Percentiles rank a stretch among this genome's conserved stretches.
Conservation (phyloP, 2,113 vertebrate species). For the Ranitomeya imitator region DNA sequence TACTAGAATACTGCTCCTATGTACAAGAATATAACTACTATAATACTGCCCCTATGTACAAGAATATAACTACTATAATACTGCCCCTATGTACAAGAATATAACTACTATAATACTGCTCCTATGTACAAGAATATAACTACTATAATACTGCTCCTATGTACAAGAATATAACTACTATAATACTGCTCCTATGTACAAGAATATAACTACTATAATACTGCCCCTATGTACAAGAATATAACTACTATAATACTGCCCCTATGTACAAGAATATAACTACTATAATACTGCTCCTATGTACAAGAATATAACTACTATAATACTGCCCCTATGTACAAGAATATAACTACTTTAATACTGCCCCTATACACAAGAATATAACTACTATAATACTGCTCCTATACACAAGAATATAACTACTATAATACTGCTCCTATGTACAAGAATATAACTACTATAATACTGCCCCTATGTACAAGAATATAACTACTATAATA, state of each 20-base stretch:
- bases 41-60: not conserved
- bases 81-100: not conserved
- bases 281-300: too few relatives aligned
- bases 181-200: too few relatives aligned
- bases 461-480: too few relatives aligned
- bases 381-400: not conserved
- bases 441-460: too few relatives aligned
- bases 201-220: not conserved
- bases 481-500: too few relatives aligned
- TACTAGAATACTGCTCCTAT: not conserved
- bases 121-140: too few relatives aligned
- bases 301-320: not conserved
- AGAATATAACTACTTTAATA: conserved; percentile 19
- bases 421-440: not conserved
- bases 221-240: conserved; percentile 1
- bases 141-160: too few relatives aligned
- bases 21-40: conserved; percentile 23
- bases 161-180: too few relatives aligned
- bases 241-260: not conserved
- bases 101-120: conserved; percentile 14
- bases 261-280: too few relatives aligned
- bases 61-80: not conserved
- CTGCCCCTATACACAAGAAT: not conserved
- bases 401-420: conserved; percentile 1
- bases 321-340: conserved; percentile 5